Evolutionary conservation across 2,797 vertebrate genomes (phyloP), one percentile per base, ranked within the genome.

Genomic region (Babyrousa celebensis): DNA sequence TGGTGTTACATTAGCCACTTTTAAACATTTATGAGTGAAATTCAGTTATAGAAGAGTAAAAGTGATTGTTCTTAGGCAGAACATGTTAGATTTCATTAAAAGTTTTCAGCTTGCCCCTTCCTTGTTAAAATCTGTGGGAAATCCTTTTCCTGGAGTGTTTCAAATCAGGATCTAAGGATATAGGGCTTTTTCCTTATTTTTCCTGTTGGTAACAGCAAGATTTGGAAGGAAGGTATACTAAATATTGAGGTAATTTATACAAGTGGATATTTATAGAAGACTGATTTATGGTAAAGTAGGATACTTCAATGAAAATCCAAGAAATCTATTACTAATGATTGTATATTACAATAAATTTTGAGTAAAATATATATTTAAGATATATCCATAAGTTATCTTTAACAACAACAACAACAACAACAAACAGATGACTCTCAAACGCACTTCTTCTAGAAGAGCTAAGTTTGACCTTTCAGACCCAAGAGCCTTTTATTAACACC

Each of bases 401-500:
- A 97, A 97, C 97, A 98, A 75, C 67, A 84, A 89, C 15, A 83
- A 89, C 97, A 97, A 93, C 60, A 80, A 98, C 36, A 86, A 86
- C 98, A 65, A 86, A 96, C 97, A 98, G 97, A 98, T 98, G 95
- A 98, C 97, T 98, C 98, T 98, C 97, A 98, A 98, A 98, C 97
- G 86, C 95, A 98, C 98, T 98, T 98, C 98, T 98, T 98, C 97
- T 98, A 94, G 97, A 98, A 98, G 98, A 98, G 98, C 98, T 43
- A 93, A 97, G 98, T 98, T 99, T 99, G 99, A 99, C 99, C 99
- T 99, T 98, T 99, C 98, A 99, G 99, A 99, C 99, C 99, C 98
- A 98, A 98, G 99, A 99, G 99, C 99, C 99, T 99, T 99, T 99
- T 99, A 99, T 99, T 99, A 99, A 99, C 99, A 99, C 99, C 99